These are phyloP conservation scores for Thereva unica DNA, from an alignment of 2,888 invertebrate genomes.

Conservation along the genomic window DNA sequence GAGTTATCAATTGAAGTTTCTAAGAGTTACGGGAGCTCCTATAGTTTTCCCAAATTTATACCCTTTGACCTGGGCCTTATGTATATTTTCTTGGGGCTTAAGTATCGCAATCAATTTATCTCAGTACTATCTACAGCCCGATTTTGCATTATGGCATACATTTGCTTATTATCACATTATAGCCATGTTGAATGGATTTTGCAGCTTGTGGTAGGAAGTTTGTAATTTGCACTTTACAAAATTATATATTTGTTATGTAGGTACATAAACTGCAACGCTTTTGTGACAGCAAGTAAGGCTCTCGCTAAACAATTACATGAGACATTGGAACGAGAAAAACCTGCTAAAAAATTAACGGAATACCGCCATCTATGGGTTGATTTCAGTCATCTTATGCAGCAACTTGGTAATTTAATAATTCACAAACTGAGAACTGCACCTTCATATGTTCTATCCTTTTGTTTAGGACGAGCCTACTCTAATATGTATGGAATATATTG, in stretches of 20 bases:
- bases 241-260: constrained; percentile 47
- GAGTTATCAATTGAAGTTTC: constrained; percentile 67
- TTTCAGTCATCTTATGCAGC: constrained; percentile 78
- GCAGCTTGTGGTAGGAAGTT: constrained; percentile 66
- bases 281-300: constrained; percentile 68
- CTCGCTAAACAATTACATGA: constrained; percentile 66
- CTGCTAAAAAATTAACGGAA: constrained; percentile 68
- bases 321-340: constrained; percentile 67
- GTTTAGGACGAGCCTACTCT: constrained; percentile 68
- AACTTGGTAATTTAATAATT: constrained; percentile 60
- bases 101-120: constrained; percentile 70
- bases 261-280: constrained; percentile 69
- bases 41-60: constrained; percentile 70
- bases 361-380: constrained; percentile 74
- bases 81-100: constrained; percentile 68
- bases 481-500: constrained; percentile 79
- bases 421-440: not conserved
- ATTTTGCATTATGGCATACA: constrained; percentile 73
- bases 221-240: not conserved
- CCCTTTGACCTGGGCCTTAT: constrained; percentile 66
- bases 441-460: constrained; percentile 2
- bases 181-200: constrained; percentile 74
- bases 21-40: constrained; percentile 60
- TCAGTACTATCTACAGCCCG: constrained; percentile 72
- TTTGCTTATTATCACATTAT: constrained; percentile 75